Evolutionary conservation across 1,140 invertebrate genomes (phyloP), one percentile per base, ranked within the genome.

Genomic region (Monomorium pharaonis): DNA sequence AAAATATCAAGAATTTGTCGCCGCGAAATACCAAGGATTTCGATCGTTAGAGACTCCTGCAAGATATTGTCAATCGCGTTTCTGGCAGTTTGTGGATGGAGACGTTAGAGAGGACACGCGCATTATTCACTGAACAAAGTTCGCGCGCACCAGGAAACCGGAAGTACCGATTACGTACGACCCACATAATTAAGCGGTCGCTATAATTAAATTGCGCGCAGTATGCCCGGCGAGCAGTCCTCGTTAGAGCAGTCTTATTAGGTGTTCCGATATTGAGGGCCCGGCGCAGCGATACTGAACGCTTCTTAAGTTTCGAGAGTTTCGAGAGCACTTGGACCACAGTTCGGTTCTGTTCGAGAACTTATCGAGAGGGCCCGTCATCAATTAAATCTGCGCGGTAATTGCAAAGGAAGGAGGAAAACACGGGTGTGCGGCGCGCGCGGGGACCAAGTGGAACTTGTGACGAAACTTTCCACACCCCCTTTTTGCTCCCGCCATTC

Each of bases 141-240:
- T 47, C 24, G 30, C 44, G 70, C 21, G 24, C 49, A 47, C 47
- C 44, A 24, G 33, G 60, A 72, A 80, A 65, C 76, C 63, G 75
- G 70, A 77, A 88, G 84, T 86, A 65, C 85, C 69, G 56, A 49
- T 77, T 78, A 77, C 58, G 72, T 86, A 76, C 62, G 44, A 70
- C 56, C 78, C 74, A 47, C 86, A 77, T 84, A 81, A 74, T 77
- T 87, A 87, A 84, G 75, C 72, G 86, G 86, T 77, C 60, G 72
- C 85, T 58, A 87, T 88, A 87, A 84, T 88, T 74, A 42, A 87
- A 88, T 84, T 63, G 58, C 30, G 63, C 81, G 81, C 81, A 77
- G 72, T 84, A 77, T 77, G 44, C 60, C 18, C 62, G 30, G 54
- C 65, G 21, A 60, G 54, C 37, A 49, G 69, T 75, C 74, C 88